Base-by-base conservation (phyloP, 2,797 vertebrate species). In the Phrynocephalus guinanensis region DNA sequence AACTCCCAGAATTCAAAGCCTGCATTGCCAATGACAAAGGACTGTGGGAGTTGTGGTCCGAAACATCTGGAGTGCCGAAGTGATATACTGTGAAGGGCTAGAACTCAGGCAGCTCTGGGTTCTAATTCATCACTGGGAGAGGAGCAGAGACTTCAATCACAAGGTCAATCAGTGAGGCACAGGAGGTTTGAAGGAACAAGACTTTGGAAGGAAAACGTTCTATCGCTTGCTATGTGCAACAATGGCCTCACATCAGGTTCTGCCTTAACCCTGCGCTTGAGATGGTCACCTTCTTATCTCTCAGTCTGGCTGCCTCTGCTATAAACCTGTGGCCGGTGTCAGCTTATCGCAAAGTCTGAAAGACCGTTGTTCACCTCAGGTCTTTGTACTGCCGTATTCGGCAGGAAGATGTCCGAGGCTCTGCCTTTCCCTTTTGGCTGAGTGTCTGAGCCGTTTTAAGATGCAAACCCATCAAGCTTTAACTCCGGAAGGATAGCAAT, bases 401-500 rank as follows among this genome's bases (percentile, higher is more conserved):
- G 77, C 85, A 84, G 87, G 88, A 92, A 89, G 83, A 11, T 83
- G 89, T 86, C 90, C 87, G 10, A 63, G 3, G 0, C 88, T 90
- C 89, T 33, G 87, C 82, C 88, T 94, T 92, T 92, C 92, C 79
- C 80, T 92, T 44, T 83, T 72, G 50, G 79, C 79, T 93, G 91
- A 89, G 85, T 70, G 68, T 60, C 83, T 16, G 83, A 87, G 79
- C 6, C 0, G 68, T 83, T 90, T 84, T 73, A 91, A 87, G 87
- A 89, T 56, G 84, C 20, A 0, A 75, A 92, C 81, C 91, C 84
- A 73, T 87, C 90, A 87, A 89, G 85, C 28, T 73, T 26, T 77
- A 63, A 6, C 30, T 90, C 88, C 85, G 63, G 90, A 79, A 82
- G 82, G 72, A 56, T 83, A 90, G 88, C 44, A 86, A 91, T 88